A percentile compares a stretch with the other conserved stretches of the same genome.
phyloP scores from a whole-genome alignment of 2,888 invertebrate genomes.

The Pseudanteris insignis region DNA sequence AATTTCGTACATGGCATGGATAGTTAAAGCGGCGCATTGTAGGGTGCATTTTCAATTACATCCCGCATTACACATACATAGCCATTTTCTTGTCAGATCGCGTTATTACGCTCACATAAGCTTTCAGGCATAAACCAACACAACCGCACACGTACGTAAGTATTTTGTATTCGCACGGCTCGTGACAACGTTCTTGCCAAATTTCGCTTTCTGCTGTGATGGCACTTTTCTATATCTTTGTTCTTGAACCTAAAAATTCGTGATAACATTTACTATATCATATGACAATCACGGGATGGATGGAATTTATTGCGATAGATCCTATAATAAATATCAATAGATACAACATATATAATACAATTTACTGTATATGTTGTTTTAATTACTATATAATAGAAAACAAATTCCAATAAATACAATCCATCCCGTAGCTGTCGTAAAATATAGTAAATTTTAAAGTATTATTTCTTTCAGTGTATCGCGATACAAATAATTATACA shows the following conservation, averaged over 20 bases:
- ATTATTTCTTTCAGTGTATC: too few relatives aligned
- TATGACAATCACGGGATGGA: too few relatives aligned
- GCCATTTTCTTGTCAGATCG: constrained; percentile 26
- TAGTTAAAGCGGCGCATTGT: constrained; percentile 27
- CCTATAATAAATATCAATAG: too few relatives aligned
- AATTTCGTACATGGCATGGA: constrained; percentile 29
- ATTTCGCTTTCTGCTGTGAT: constrained; percentile 34
- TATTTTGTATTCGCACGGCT: constrained; percentile 13
- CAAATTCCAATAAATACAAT: too few relatives aligned
- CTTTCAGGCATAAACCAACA: neutral
- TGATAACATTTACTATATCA: too few relatives aligned
- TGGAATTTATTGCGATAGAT: too few relatives aligned
- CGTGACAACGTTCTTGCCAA: constrained; percentile 28
- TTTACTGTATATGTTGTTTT: too few relatives aligned
- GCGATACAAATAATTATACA: too few relatives aligned
- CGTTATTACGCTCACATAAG: constrained; percentile 20
- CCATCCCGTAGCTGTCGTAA: too few relatives aligned
- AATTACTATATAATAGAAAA: too few relatives aligned
- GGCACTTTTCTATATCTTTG: constrained; percentile 26
- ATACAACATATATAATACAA: too few relatives aligned
- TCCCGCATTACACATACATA: constrained; percentile 27
- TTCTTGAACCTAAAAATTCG: constrained; percentile 27
- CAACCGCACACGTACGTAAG: neutral
- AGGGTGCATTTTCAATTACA: constrained; percentile 42
- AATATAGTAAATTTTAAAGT: too few relatives aligned